Base-by-base conservation (phyloP, 53 echinoderm and acorn worm genomes). In the Apostichopus leukothele region DNA sequence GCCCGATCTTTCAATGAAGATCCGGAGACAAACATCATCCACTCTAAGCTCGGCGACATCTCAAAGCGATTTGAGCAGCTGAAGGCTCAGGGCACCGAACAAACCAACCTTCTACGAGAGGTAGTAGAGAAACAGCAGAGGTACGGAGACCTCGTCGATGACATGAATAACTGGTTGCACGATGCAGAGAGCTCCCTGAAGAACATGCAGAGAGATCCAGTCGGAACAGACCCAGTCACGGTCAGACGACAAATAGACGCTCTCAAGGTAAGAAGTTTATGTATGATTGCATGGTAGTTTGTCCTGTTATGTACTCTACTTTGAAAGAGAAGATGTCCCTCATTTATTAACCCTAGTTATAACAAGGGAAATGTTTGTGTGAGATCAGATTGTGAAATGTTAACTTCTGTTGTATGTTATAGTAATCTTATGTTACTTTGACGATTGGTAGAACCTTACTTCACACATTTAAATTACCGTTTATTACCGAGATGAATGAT, bases 211-310 rank as follows among this genome's bases (percentile, higher is more conserved):
- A 90, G 93, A 76, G 99, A 99, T 60, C 93, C 96, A 67, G 89
- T 99, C 21, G 99, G 96, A 55, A 91, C 96, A 39, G 99, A 99
- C 76, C 99, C 99, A 9, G 86, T 88, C 12, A 88, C 93, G 0
- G 94, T 99, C 10, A 91, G 94, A 88, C 94, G 96, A 67, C 99
- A 99, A 92, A 99, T 99, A 79, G 96, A 96, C 83, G 86, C 91
- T 39, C 96, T 99, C 19, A 95, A 99, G 99, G 95, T 97, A 88
- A 7, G 77, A 27, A 5, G 26, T 51, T 13, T 76, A 3, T 52
- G 16, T 76, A 9, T 76, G 75, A 16, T 25, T 63, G 63, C 63
- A 4, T 63, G 63, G 63, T 4, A 63, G 8, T 6, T 16, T 4
- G 12, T 63, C 63, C 16, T 71, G 71, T 71, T 1, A 19, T 18